A percentile compares a stretch with the other conserved stretches of the same genome.
These are phyloP conservation scores for Ectemnius lituratus DNA, from an alignment of 2,888 invertebrate genomes.

Conservation along the genomic window DNA sequence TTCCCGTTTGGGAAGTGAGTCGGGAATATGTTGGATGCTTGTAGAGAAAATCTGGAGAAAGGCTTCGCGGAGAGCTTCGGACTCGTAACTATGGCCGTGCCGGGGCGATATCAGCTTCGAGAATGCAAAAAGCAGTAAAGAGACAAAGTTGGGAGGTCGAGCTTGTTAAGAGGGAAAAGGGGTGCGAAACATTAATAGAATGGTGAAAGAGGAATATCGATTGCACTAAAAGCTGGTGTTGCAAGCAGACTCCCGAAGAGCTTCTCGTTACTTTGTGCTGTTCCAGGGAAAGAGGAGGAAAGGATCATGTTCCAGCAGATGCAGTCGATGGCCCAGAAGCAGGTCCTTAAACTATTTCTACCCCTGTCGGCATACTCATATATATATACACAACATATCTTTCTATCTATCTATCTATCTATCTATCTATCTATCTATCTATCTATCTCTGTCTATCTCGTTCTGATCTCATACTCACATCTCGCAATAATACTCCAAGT, in stretches of 20 bases:
- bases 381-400: conserved; percentile 40
- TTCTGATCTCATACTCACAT: conserved; percentile 26
- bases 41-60: no score
- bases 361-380: conserved; percentile 61
- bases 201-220: no score
- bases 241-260: conserved; percentile 41
- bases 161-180: no score
- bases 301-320: conserved; percentile 97
- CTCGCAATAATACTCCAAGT: conserved; percentile 29
- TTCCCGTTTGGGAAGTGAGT: no score
- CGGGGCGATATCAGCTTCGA: no score
- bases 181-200: no score
- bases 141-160: no score
- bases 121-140: no score
- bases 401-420: conserved; percentile 12
- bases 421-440: conserved; percentile 19
- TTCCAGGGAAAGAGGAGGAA: conserved; percentile 96
- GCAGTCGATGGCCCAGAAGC: conserved; percentile 97
- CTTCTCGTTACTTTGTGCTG: conserved; percentile 74
- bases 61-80: no score
- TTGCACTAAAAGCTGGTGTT: no score
- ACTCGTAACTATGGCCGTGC: no score
- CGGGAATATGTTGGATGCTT: no score
- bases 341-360: conserved; percentile 84
- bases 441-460: conserved; percentile 46